Percentiles rank a stretch among this genome's conserved stretches.
phyloP scores from a whole-genome alignment of 2,113 vertebrate species.

The Struthio camelus region DNA sequence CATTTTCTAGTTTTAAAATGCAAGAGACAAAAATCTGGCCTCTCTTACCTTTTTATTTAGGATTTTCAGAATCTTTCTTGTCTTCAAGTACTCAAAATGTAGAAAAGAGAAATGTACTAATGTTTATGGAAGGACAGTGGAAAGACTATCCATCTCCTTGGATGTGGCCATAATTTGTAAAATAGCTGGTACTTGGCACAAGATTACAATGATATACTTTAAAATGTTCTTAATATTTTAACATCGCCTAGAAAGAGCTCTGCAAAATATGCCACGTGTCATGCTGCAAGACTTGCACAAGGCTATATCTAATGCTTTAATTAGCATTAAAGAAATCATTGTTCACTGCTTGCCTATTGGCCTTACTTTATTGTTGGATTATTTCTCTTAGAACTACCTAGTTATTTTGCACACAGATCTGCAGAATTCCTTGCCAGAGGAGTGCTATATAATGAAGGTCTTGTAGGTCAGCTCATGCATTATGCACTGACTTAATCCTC shows the following conservation, averaged over 20 bases:
- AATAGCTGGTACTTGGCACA: not conserved
- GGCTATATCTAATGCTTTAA: not conserved
- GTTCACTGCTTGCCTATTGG: not conserved
- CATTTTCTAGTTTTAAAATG: not conserved
- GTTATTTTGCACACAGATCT: rapidly evolving
- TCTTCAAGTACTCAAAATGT: not conserved
- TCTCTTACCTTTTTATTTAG: not conserved
- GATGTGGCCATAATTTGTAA: not conserved
- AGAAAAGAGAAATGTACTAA: not conserved
- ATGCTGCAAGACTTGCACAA: not conserved
- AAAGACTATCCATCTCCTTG: not conserved
- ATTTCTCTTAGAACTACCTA: not conserved
- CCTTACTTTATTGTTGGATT: not conserved
- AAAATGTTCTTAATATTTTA: not conserved
- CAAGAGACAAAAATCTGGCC: not conserved
- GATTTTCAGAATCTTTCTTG: not conserved
- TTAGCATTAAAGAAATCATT: not conserved
- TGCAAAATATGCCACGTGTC: not conserved
- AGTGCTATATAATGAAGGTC: rapidly evolving
- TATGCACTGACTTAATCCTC: not conserved
- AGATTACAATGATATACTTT: not conserved
- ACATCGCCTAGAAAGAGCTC: not conserved
- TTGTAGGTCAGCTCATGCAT: not conserved
- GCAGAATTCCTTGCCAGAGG: rapidly evolving
- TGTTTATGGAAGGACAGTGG: not conserved